A percentile compares a stretch with the other conserved stretches of the same genome.
phyloP scores from a whole-genome alignment of 2,113 vertebrate genomes.

The Phodopus roborovskii region DNA sequence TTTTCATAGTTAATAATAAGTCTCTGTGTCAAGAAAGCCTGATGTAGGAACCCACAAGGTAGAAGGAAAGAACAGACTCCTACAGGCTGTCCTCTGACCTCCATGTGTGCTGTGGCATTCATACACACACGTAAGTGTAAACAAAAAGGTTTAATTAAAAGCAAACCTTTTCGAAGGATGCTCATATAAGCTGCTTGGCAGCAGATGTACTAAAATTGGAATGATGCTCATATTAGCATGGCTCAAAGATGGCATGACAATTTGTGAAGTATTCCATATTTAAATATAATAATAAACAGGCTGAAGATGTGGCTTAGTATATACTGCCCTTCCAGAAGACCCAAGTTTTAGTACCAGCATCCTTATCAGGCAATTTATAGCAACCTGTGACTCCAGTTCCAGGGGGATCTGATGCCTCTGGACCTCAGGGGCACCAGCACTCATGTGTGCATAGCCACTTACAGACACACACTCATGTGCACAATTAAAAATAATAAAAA shows the following conservation, averaged over 20 bases:
- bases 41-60: neutral
- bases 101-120: neutral
- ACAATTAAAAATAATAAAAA: neutral
- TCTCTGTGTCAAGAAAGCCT: too few species aligned
- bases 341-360: neutral
- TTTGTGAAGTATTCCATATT: neutral
- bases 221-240: neutral
- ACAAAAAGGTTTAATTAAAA: neutral
- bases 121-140: neutral
- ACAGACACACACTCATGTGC: neutral
- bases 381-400: neutral
- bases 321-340: neutral
- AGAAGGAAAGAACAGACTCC: neutral
- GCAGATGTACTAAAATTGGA: neutral
- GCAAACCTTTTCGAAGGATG: neutral
- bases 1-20: too few species aligned
- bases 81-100: neutral
- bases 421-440: neutral
- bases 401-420: neutral
- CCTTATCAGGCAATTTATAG: neutral
- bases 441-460: too few species aligned
- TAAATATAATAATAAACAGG: neutral
- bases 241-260: neutral
- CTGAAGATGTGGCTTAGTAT: neutral
- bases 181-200: neutral